phyloP scores from a whole-genome alignment of 2,797 vertebrate genomes.

The Tenualosa thibaudeaui region DNA sequence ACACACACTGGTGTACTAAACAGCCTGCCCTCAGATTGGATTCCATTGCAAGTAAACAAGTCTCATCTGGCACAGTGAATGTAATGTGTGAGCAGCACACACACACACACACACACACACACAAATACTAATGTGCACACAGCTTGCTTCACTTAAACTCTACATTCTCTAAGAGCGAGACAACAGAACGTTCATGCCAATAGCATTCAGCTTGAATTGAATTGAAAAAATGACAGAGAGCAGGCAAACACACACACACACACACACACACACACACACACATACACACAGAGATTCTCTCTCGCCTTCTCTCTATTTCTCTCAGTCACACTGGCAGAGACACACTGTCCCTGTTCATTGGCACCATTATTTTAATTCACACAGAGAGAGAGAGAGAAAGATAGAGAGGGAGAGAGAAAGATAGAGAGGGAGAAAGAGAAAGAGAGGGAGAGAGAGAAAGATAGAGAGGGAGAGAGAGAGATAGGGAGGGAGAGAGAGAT shows the following conservation, averaged over 20 bases:
- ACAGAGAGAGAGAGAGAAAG: too few species aligned
- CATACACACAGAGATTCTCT: neutral
- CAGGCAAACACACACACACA: neutral
- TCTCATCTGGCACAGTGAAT: slow-evolving; percentile 9
- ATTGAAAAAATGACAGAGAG: slow-evolving; percentile 24
- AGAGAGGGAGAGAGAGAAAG: too few species aligned
- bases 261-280: neutral
- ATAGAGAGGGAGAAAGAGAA: too few species aligned
- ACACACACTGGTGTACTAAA: neutral
- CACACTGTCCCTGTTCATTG: neutral
- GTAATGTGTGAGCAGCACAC: neutral
- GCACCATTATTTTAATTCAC: too few species aligned
- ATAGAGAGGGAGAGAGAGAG: too few species aligned
- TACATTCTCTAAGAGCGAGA: neutral
- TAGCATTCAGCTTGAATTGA: too few species aligned
- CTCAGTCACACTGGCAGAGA: neutral
- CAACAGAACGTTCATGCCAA: neutral
- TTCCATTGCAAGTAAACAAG: slow-evolving; percentile 15
- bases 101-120: neutral
- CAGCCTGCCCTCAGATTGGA: slow-evolving; percentile 7
- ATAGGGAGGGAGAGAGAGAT: too few species aligned
- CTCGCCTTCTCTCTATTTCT: neutral
- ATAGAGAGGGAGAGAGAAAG: too few species aligned
- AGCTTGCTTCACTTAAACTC: slow-evolving; percentile 1
- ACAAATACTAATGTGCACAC: neutral